Evolutionary conservation across 2,888 invertebrate genomes (phyloP), one percentile per base, ranked within the genome.

Genomic region (Mesoligia furuncula): DNA sequence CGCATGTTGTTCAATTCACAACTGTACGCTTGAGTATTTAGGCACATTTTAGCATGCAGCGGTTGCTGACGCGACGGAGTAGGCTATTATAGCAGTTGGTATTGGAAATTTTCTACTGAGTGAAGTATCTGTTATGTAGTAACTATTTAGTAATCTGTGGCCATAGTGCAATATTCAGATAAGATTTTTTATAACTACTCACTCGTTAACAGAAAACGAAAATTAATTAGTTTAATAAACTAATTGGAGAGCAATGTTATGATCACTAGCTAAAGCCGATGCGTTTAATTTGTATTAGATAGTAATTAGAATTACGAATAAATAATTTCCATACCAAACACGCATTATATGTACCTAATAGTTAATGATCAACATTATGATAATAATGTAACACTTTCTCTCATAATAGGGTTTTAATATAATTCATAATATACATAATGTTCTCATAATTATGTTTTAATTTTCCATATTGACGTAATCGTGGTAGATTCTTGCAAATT

Each of bases 351-450:
- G 36, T 45, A 71, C 31, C 31, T 31, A 31, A 81, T 42, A 36
- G 39, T 31, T 67, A 64, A 66, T 65, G 15, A 61, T 54, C 45
- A 57, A 57, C 27, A 64, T 70, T 84, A 76, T 65, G n/a, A 57
- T 73, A 81, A 81, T 77, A 65, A 48, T 42, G 36, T 24, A 64
- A 71, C 48, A 74, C 71, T 83, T 85, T 85, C 78, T 65, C 67
- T 39, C 48, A 27, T 78, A 71, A 78, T 65, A 27, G n/a, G 42
- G 20, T 39, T 67, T 67, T 62, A 67, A n/a, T 13, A 59, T 61
- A 42, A 71, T 73, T 39, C n/a, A 45, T 42, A 7, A 39, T 45
- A 24, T 48, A 36, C 68, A 75, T 72, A 72, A 76, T 71, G 4
- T 51, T 68, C n/a, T 20, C 36, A 69, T 71, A 62, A 67, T 27